Base-by-base conservation (phyloP, 2,888 invertebrate species). In the Sepioteuthis lessoniana region DNA sequence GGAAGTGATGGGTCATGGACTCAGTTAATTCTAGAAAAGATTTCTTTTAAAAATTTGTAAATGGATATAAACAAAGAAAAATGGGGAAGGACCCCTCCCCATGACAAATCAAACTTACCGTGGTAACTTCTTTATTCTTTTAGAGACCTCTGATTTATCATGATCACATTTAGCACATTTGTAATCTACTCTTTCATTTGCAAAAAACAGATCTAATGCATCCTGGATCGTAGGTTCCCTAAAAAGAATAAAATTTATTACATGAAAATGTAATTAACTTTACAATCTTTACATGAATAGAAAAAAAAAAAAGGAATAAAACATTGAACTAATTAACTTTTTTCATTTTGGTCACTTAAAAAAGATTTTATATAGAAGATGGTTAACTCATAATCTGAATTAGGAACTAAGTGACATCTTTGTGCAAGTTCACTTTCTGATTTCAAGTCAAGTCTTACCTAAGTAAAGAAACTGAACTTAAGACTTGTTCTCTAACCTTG, bases 131-230 rank as follows among this genome's bases (percentile, higher is more conserved):
- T 95, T 95, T 93, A 97, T 96, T 93, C 96, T 96, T 94, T 96
- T 96, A 13, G 94, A 94, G 55, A 97, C 96, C 42, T 95, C 95
- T 0, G 96, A 95, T 94, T 95, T 95, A n/a, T 95, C 95, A 90
- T 95, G 95, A 3, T 95, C 95, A 95, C 97, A 97, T 94, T 96
- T 96, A 93, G 96, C 96, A 95, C 97, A 97, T 7, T 95, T 96
- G 94, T 96, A 97, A 28, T 97, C 97, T 21, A 96, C 95, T 31
- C 95, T 91, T 94, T 97, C 97, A 55, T 95, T 95, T 55, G 95
- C 93, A 94, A 97, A 96, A 95, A 96, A 97, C 25, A 95, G 93
- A 93, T 96, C 96, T 37, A 97, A 90, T 19, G 96, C 96, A 94
- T 96, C 96, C 94, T 97, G 97, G 42, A 96, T 94, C 1, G 96